Evolutionary conservation across 2,797 vertebrate species (phyloP).

Genomic region (Monodelphis domestica): DNA sequence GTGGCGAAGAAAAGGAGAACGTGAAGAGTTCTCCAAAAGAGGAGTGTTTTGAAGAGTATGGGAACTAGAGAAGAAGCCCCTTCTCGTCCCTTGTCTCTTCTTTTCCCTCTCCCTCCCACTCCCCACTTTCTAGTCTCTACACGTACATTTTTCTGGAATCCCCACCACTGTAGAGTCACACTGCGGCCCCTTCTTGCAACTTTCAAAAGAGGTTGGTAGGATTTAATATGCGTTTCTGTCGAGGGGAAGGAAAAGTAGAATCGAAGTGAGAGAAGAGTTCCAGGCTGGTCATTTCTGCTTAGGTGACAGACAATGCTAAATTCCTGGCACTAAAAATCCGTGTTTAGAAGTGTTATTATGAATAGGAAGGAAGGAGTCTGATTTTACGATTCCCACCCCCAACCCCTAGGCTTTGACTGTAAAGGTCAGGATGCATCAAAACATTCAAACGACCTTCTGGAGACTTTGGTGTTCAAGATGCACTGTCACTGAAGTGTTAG

Average conservation of each 20-base stretch:
- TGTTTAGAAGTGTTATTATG: background rate
- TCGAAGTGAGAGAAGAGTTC: background rate
- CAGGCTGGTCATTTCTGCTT: background rate
- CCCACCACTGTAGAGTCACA: background rate
- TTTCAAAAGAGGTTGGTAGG: background rate
- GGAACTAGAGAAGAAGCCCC: background rate
- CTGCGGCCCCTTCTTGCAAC: background rate
- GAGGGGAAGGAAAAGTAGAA: background rate
- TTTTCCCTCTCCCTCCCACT: background rate
- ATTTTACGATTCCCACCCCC: background rate
- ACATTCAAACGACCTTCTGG: background rate
- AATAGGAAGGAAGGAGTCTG: background rate
- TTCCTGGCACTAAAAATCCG: background rate
- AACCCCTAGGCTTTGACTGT: background rate
- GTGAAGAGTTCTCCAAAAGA: background rate
- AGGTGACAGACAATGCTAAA: constrained; percentile 1
- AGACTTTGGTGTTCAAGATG: constrained; percentile 5
- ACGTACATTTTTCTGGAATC: background rate
- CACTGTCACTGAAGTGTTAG: background rate
- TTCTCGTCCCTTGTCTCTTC: background rate
- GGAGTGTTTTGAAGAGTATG: background rate
- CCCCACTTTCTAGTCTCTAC: background rate
- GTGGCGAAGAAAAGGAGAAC: background rate
- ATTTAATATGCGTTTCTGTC: background rate
- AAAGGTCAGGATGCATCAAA: background rate